Base-by-base conservation (phyloP, 2,888 invertebrate genomes). In the Tolmerus cingulatus region DNA sequence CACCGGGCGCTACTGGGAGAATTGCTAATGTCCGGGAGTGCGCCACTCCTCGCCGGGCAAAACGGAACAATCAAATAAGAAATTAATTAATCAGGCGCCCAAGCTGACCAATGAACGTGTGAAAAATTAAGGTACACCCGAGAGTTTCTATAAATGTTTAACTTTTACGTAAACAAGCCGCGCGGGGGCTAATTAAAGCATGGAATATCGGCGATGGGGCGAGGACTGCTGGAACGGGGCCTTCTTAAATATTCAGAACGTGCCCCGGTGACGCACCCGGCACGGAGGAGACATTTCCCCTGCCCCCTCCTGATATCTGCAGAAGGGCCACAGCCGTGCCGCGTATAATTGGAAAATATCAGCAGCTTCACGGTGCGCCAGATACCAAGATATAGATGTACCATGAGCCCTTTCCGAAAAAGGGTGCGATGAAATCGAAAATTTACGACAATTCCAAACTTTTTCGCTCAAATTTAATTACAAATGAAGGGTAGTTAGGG, bases 361-460 rank as follows among this genome's bases (percentile, higher is more conserved):
- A 74, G 46, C 74, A 76, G 74, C 46, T 74, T 46, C 40, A 66
- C 37, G 23, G 34, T 74, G 27, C n/a, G 9, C 37, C 57, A 85
- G 85, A 85, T 85, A 74, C 74, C 23, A 34, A n/a, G 43, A 46
- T 46, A 55, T 19, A 19, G 27, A 82, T 23, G 27, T 34, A 16
- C 27, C 46, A 27, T 8, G 40, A 23, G 57, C 79, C 14, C 74
- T 16, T 46, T 46, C 14, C 43, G 43, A 14, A 43, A 30, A 79
- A 74, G 79, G 74, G 81, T 55, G 87, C 86, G 88, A 87, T 88
- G 88, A 87, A 87, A 87, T 87, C 87, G 88, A 88, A 88, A 88
- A 88, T 88, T 88, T 88, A 88, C 86, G 87, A 87, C 87, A 85
- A 87, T 88, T 87, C 66, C 81, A 87, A 88, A 88, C 86, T 88